Base-by-base conservation (phyloP, 1,140 invertebrate genomes). In the Ditylenchus dipsaci region DNA sequence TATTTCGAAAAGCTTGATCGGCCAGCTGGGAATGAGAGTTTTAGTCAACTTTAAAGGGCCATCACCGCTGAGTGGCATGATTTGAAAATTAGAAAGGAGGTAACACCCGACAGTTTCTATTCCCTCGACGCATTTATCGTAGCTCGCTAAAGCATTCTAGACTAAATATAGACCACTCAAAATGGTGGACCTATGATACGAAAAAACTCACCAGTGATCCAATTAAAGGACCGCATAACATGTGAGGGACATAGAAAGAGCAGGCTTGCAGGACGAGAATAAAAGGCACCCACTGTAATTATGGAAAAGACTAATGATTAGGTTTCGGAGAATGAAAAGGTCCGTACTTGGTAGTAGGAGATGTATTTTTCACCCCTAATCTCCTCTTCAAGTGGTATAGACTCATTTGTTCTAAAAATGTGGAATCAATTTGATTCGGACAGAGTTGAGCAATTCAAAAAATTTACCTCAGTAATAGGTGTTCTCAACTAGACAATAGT, bases 201-300 rank as follows among this genome's bases (percentile, higher is more conserved):
- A n/a, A n/a, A n/a, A n/a, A n/a, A n/a, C n/a, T n/a, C n/a, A 75
- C 75, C 76, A 23, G 75, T 77, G 21, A 77, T 38, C 76, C 76
- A 78, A 62, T 78, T 78, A 26, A 80, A 75, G 15, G 77, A 78
- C 9, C 77, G 71, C 75, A 78, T 11, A 80, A 57, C 38, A 80
- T 42, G 45, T 78, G 77, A 7, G 76, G 76, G 42, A 79, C 30
- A 38, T 75, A 76, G 42, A 78, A 78, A 21, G 65, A 68, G 47
- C 78, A 71, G 8, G 76, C 76, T 65, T 79, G 76, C 3, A 79
- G 56, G 7, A 64, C 76, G 30, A 78, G 56, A 63, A 78, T 80
- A 30, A 80, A 78, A 3, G 77, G 77, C 1, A 77, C 78, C 76
- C 76, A 78, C 74, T 78, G n/a, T 71, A 69, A 3, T 53, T 53